Evolutionary conservation across 2,113 vertebrate species (phyloP).

Genomic region (Stercorarius parasiticus): DNA sequence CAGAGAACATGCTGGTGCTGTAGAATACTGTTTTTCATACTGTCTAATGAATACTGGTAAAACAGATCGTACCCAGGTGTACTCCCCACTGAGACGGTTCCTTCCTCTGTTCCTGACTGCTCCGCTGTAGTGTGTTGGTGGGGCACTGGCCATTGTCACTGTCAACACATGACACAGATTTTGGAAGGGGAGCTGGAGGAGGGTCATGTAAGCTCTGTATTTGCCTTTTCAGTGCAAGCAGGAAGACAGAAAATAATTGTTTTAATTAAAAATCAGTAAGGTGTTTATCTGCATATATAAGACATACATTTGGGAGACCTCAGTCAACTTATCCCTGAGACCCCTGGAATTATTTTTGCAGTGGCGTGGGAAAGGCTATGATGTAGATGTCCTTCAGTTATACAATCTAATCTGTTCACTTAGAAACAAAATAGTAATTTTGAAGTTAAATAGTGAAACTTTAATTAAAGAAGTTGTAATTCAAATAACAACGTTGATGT

Average conservation of each 20-base stretch:
- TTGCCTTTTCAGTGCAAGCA: not conserved
- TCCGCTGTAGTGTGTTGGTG: accelerated
- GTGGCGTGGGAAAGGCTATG: not conserved
- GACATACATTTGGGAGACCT: not conserved
- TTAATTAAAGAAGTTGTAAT: not conserved
- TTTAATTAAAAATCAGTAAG: not conserved
- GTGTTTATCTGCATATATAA: not conserved
- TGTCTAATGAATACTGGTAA: not conserved
- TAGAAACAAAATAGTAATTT: not conserved
- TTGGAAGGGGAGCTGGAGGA: not conserved
- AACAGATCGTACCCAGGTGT: not conserved
- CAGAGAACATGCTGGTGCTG: not conserved
- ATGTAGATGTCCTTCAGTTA: not conserved
- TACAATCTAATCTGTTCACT: not conserved
- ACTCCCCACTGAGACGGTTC: not conserved
- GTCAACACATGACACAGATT: not conserved
- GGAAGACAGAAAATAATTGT: not conserved
- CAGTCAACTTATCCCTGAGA: not conserved
- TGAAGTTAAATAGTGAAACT: not conserved
- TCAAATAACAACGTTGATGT: not conserved
- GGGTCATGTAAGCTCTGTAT: not conserved
- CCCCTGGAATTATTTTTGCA: not conserved
- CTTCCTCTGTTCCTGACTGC: not conserved
- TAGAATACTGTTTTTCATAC: not conserved
- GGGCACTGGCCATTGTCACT: not conserved